A percentile compares a stretch with the other conserved stretches of the same genome.
Conservation (phyloP, 2,797 vertebrate species). For the Sebastes ruberrimus region DNA sequence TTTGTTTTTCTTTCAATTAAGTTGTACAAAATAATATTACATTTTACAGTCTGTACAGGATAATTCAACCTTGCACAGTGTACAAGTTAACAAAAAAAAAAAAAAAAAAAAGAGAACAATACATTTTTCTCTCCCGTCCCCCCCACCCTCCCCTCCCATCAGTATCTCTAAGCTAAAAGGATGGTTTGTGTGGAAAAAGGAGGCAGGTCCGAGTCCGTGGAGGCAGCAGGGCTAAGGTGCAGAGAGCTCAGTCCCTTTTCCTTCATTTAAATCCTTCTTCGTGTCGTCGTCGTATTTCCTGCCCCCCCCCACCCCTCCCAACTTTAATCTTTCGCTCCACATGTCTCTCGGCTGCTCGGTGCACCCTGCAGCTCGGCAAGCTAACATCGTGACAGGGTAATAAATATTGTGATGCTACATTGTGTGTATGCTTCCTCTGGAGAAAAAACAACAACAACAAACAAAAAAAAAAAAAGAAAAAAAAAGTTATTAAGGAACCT, state of each 20-base stretch:
- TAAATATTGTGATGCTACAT: conserved; percentile 92
- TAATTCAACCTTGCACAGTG: conserved; percentile 94
- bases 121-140: conserved; percentile 67
- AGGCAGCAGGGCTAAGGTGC: conserved; percentile 83
- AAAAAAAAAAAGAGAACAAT: conserved; percentile 73
- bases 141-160: conserved; percentile 43
- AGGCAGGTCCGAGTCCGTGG: conserved; percentile 86
- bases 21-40: conserved; percentile 99
- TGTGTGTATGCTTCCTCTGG: conserved; percentile 86
- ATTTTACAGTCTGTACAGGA: conserved; percentile 98
- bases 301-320: conserved; percentile 34
- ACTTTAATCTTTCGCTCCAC: conserved; percentile 71
- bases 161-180: conserved; percentile 84
- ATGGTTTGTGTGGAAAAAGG: conserved; percentile 81
- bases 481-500: conserved; percentile 83
- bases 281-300: conserved; percentile 43
- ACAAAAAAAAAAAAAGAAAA: conserved; percentile 42
- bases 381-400: conserved; percentile 87
- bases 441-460: conserved; percentile 59
- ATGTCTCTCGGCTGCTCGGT: conserved; percentile 72
- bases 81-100: conserved; percentile 89
- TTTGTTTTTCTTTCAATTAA: conserved; percentile 93
- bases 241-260: conserved; percentile 79
- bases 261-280: conserved; percentile 63
- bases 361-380: conserved; percentile 84